Percentiles rank a stretch among this genome's conserved stretches.
phyloP scores from a whole-genome alignment of 2,888 invertebrate genomes.

The Odontomyia ornata region DNA sequence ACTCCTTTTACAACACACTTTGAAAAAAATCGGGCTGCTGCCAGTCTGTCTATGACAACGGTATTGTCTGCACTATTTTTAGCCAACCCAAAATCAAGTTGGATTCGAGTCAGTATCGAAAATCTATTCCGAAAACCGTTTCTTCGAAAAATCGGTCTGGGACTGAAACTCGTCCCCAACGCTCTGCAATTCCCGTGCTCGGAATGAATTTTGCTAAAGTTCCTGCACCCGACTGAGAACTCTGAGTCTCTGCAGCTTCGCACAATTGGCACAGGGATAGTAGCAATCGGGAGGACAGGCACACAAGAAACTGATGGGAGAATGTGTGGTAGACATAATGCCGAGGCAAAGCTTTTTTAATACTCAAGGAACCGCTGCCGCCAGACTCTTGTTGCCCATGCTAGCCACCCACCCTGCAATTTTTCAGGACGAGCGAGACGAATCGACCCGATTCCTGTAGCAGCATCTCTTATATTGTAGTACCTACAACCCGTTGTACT shows the following conservation, averaged over 20 bases:
- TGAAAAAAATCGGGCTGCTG: constrained; percentile 38
- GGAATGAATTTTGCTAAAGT: constrained; percentile 27
- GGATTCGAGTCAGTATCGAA: constrained; percentile 31
- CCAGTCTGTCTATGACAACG: constrained; percentile 45
- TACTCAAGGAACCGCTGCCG: not conserved
- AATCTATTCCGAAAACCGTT: constrained; percentile 50
- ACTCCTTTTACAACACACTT: constrained; percentile 4
- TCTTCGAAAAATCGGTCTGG: constrained; percentile 52
- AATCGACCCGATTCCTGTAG: not conserved
- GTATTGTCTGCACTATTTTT: constrained; percentile 47
- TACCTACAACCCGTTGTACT: not conserved
- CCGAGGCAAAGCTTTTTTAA: constrained; percentile 5
- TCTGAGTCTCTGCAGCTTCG: constrained; percentile 8
- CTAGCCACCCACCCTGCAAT: not conserved
- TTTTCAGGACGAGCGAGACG: not conserved
- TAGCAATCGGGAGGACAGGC: not conserved
- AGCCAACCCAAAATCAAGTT: constrained; percentile 35
- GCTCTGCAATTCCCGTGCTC: constrained; percentile 49
- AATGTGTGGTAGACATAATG: not conserved
- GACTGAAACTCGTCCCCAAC: constrained; percentile 49
- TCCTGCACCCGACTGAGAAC: constrained; percentile 37
- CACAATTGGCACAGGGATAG: constrained; percentile 26
- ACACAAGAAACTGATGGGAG: not conserved
- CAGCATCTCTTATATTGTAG: constrained; percentile 11
- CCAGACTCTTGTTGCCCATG: not conserved